Conservation (phyloP, 2,888 invertebrate genomes). For the Clitarchus hookeri region DNA sequence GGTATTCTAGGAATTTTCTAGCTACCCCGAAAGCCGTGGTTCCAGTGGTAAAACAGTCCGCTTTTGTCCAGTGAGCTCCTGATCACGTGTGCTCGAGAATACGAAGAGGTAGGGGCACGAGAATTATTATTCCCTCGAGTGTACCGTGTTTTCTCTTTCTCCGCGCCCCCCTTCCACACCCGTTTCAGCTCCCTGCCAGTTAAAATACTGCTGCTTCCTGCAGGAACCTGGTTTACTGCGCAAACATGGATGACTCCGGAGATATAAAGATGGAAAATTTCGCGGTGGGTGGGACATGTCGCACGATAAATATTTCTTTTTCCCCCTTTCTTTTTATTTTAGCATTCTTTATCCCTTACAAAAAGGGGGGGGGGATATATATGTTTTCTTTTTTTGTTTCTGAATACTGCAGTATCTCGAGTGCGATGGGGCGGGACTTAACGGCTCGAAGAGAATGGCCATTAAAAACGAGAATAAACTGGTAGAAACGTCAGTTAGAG, state of each 20-base stretch:
- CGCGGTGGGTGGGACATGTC: background rate
- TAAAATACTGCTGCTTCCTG: background rate
- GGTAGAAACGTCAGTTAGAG: background rate
- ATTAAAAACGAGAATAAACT: slow-evolving; percentile 2
- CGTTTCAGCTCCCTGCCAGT: background rate
- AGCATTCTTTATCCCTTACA: background rate
- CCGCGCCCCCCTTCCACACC: background rate
- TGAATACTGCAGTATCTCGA: background rate
- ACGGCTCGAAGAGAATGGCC: background rate
- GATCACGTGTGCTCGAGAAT: too few relatives aligned
- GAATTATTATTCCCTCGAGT: too few relatives aligned
- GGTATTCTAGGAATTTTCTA: too few relatives aligned
- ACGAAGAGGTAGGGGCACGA: too few relatives aligned
- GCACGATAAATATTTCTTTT: background rate
- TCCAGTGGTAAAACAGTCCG: too few relatives aligned
- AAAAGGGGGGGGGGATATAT: background rate
- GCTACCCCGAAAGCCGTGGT: too few relatives aligned
- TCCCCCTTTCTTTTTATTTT: background rate
- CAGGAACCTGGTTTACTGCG: background rate
- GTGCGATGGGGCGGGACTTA: background rate
- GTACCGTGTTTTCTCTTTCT: background rate
- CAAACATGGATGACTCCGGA: slow-evolving; percentile 2
- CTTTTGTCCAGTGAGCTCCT: too few relatives aligned
- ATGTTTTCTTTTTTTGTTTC: background rate
- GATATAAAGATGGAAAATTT: slow-evolving; percentile 14